These are phyloP conservation scores for Zosterops borbonicus DNA, from an alignment of 2,113 vertebrate genomes.

Conservation along the genomic window DNA sequence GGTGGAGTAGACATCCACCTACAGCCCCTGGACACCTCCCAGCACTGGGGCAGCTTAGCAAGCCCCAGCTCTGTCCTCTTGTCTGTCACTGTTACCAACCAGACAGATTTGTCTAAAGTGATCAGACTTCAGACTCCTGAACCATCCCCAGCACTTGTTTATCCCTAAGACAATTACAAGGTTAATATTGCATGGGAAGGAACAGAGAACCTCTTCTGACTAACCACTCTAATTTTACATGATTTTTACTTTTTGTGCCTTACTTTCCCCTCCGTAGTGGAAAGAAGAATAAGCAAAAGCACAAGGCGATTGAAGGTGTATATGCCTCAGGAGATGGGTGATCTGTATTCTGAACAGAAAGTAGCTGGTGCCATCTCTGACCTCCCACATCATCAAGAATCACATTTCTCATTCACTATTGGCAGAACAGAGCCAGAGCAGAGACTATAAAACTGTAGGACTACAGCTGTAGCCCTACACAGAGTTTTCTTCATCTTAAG, in stretches of 20 bases:
- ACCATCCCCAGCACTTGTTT: not conserved
- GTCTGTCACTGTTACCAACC: not conserved
- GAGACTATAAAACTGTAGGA: not conserved
- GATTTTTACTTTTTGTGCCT: not conserved
- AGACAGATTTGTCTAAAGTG: not conserved
- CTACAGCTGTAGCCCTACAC: not conserved
- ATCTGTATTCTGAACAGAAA: not conserved
- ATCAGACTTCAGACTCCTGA: constrained; percentile 30
- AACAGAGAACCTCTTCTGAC: not conserved
- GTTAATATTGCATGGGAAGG: not conserved
- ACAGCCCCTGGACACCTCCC: not conserved
- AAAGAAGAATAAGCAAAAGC: not conserved
- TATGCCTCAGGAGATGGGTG: not conserved
- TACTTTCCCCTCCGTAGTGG: not conserved
- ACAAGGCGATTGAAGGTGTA: not conserved
- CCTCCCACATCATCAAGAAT: not conserved
- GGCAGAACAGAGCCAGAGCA: not conserved
- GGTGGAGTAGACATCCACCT: not conserved
- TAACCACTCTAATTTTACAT: not conserved
- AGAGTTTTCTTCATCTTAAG: not conserved
- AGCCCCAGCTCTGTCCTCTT: not conserved
- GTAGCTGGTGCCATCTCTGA: not conserved
- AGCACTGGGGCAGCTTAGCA: not conserved
- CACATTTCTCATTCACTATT: not conserved
- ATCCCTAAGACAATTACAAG: not conserved